Evolutionary conservation across 2,888 invertebrate species (phyloP).

Genomic region (Glaucopsyche alexis): DNA sequence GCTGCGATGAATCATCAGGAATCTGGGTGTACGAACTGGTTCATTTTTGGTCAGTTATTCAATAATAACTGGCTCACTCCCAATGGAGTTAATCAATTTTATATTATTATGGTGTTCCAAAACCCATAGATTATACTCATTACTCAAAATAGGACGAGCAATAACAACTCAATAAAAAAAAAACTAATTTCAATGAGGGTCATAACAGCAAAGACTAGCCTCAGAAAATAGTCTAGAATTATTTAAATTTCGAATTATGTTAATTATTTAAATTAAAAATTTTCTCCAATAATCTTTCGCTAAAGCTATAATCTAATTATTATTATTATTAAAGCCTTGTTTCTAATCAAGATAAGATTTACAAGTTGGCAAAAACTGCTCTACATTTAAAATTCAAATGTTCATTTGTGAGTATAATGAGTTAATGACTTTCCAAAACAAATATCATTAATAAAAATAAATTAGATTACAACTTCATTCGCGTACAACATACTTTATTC

Average conservation of each 20-base stretch:
- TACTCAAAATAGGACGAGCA: too few relatives aligned
- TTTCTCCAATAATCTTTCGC: too few relatives aligned
- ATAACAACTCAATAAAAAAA: too few relatives aligned
- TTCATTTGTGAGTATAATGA: neutral
- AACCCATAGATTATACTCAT: neutral
- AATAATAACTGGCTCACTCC: too few relatives aligned
- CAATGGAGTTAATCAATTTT: neutral
- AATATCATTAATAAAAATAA: neutral
- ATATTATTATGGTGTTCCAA: neutral
- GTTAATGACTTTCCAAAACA: neutral
- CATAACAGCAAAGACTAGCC: too few relatives aligned
- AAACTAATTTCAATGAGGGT: too few relatives aligned
- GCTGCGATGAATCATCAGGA: conserved; percentile 3
- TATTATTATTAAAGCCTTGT: neutral
- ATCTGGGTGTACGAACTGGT: conserved; percentile 3
- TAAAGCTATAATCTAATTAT: too few relatives aligned
- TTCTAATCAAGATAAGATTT: neutral
- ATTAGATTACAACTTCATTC: conserved; percentile 17
- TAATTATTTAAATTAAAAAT: too few relatives aligned
- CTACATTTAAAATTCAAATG: neutral
- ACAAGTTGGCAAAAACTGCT: neutral
- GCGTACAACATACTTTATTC: conserved; percentile 9
- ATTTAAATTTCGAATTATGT: too few relatives aligned
- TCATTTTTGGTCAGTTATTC: neutral
- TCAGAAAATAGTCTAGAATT: neutral